Conservation (phyloP, 2,888 invertebrate genomes). For the Anoncus sp. region DNA sequence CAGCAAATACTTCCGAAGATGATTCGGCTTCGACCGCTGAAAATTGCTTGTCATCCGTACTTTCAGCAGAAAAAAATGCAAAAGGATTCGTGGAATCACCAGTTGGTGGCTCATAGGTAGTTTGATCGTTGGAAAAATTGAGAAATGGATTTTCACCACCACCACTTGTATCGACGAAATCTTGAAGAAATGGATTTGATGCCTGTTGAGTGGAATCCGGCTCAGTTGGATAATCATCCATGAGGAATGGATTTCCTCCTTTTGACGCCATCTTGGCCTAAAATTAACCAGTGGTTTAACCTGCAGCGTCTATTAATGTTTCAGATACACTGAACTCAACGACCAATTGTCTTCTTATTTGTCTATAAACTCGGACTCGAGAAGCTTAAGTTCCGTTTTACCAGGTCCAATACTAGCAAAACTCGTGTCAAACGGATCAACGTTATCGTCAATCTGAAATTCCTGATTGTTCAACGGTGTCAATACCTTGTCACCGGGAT, state of each 20-base stretch:
- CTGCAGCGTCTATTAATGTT: too few species aligned
- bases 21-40: constrained; percentile 63
- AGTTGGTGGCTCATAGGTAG: constrained; percentile 71
- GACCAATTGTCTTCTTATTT: constrained; percentile 68
- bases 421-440: constrained; percentile 94
- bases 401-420: constrained; percentile 91
- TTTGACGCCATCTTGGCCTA: constrained; percentile 86
- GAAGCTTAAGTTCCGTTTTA: constrained; percentile 89
- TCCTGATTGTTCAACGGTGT: constrained; percentile 81
- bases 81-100: constrained; percentile 82
- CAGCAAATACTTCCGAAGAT: constrained; percentile 44
- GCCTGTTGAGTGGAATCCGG: constrained; percentile 84
- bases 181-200: constrained; percentile 89
- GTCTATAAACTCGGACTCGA: constrained; percentile 90
- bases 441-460: constrained; percentile 82
- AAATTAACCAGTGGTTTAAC: too few species aligned
- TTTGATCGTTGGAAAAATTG: constrained; percentile 73
- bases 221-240: constrained; percentile 87
- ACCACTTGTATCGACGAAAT: constrained; percentile 84
- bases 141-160: constrained; percentile 79
- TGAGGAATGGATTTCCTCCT: constrained; percentile 92
- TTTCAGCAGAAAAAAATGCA: constrained; percentile 78
- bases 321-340: too few species aligned
- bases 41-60: constrained; percentile 58
- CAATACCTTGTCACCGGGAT: constrained; percentile 81